Percentiles rank a stretch among this genome's conserved stretches.
Evolutionary conservation across 2,113 vertebrate genomes (phyloP).

Genomic region (Panthera leo): DNA sequence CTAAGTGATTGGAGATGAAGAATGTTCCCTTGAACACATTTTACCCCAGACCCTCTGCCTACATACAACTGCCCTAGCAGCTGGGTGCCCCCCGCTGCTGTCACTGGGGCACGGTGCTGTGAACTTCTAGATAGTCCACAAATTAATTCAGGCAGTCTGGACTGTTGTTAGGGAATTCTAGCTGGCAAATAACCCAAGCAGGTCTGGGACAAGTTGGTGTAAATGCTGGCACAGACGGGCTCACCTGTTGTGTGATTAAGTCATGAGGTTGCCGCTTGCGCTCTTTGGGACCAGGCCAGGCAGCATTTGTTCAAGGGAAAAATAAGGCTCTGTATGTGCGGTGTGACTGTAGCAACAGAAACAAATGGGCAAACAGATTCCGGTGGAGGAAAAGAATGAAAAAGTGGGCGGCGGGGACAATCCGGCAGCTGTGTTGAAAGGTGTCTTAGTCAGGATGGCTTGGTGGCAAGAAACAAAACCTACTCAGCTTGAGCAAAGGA

Average conservation of each 20-base stretch:
- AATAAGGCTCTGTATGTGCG: conserved; percentile 52
- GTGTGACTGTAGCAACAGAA: conserved; percentile 39
- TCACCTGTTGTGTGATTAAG: conserved; percentile 75
- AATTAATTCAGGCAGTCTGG: not conserved
- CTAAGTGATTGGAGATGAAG: conserved; percentile 38
- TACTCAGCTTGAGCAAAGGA: not conserved
- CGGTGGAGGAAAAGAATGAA: not conserved
- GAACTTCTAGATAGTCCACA: not conserved
- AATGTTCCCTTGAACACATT: not conserved
- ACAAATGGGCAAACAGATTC: conserved; percentile 31
- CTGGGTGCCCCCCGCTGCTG: not conserved
- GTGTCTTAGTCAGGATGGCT: conserved; percentile 5
- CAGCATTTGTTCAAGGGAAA: conserved; percentile 67
- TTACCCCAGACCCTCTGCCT: not conserved
- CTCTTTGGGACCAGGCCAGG: conserved; percentile 64
- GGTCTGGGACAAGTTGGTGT: conserved; percentile 31
- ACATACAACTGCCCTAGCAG: fast-evolving
- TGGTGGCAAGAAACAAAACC: conserved; percentile 42
- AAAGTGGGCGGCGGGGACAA: not conserved
- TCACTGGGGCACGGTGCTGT: not conserved
- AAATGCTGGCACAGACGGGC: not conserved
- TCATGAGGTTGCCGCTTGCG: conserved; percentile 64
- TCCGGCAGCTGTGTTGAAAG: conserved; percentile 56
- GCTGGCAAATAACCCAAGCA: not conserved
- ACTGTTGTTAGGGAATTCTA: not conserved